Percentiles rank a stretch among this genome's conserved stretches.
phyloP scores from a whole-genome alignment of 2,113 vertebrate species.

The Tor tambroides region DNA sequence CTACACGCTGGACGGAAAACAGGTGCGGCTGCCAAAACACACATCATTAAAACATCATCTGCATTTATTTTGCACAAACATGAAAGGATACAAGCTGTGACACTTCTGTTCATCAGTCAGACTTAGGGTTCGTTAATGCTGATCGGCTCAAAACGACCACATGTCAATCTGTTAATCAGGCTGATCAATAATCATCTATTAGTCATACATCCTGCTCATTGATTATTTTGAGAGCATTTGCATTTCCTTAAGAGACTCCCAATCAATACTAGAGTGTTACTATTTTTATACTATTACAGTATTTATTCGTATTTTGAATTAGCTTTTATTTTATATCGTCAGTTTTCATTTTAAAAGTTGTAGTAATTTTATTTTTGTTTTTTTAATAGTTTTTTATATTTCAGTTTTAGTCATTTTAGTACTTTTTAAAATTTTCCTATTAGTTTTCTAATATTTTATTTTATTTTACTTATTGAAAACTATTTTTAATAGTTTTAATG shows the following conservation, averaged over 20 bases:
- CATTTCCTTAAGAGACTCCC: neutral
- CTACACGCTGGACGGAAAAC: conserved; percentile 88
- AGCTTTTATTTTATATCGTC: too few species aligned
- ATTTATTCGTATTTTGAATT: too few species aligned
- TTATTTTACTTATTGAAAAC: neutral
- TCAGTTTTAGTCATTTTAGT: too few species aligned
- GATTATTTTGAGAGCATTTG: neutral
- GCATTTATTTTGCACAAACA: neutral
- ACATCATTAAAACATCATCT: neutral
- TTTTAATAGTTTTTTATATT: too few species aligned
- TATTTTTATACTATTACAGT: neutral
- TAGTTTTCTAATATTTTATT: neutral
- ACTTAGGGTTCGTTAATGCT: neutral
- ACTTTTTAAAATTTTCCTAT: too few species aligned
- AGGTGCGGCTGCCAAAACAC: conserved; percentile 71
- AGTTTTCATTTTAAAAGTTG: neutral
- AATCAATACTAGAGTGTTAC: too few species aligned
- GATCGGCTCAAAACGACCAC: too few species aligned
- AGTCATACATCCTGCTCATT: neutral
- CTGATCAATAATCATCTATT: neutral
- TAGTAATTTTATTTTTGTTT: too few species aligned
- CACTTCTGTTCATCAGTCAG: neutral
- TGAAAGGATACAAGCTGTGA: neutral
- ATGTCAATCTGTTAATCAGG: too few species aligned
- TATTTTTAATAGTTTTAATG: neutral